A percentile compares a stretch with the other conserved stretches of the same genome.
Conservation (phyloP, 2,113 vertebrate species). For the Stegostoma tigrinum region DNA sequence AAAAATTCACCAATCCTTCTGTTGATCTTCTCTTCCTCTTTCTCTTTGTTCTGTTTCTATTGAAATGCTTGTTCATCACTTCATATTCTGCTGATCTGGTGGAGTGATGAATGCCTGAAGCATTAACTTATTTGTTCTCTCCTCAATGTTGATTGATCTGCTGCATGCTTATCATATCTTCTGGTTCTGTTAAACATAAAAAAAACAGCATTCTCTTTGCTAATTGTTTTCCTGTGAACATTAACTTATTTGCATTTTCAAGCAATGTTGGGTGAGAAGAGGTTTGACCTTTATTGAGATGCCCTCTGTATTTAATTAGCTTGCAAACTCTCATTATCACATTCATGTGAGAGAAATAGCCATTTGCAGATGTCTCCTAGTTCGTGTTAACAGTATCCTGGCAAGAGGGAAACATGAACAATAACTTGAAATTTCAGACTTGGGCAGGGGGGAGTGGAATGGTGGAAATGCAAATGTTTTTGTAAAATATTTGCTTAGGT, state of each 20-base stretch:
- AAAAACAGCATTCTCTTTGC: background rate
- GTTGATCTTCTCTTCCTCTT: background rate
- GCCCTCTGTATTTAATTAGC: background rate
- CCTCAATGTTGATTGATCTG: background rate
- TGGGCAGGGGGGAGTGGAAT: background rate
- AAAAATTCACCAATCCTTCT: too few relatives aligned
- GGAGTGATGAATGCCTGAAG: background rate
- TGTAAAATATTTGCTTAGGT: background rate
- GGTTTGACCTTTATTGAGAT: background rate
- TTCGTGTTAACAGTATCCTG: background rate
- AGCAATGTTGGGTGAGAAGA: constrained; percentile 12
- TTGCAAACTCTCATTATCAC: background rate
- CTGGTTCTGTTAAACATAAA: background rate
- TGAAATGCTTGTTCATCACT: background rate
- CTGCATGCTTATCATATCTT: background rate
- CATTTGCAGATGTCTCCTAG: background rate
- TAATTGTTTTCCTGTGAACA: background rate
- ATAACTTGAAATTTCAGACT: background rate
- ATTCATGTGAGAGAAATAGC: background rate
- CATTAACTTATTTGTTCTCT: background rate
- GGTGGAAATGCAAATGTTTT: too few relatives aligned
- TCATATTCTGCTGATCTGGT: background rate
- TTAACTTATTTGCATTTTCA: too few relatives aligned
- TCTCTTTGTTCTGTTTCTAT: background rate
- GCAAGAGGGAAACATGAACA: background rate